These are phyloP conservation scores for Apomyelois bistriatella DNA, from an alignment of 2,888 invertebrate genomes.

Conservation along the genomic window DNA sequence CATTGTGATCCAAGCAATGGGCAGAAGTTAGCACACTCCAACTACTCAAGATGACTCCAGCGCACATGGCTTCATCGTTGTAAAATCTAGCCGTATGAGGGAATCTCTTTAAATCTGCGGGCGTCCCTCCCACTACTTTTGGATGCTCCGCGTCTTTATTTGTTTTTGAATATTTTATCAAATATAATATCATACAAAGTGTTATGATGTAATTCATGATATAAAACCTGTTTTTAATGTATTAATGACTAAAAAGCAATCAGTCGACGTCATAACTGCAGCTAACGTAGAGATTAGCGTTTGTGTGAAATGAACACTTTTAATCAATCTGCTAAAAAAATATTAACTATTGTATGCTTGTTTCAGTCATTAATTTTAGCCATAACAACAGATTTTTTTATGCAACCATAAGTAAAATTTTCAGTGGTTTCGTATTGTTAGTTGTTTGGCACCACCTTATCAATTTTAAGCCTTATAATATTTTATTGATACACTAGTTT, in stretches of 20 bases:
- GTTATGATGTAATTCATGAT: neutral
- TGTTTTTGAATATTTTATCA: neutral
- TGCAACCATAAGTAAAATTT: too few species aligned
- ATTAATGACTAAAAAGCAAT: neutral
- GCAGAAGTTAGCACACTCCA: slow-evolving; percentile 55
- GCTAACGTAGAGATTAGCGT: neutral
- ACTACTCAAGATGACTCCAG: slow-evolving; percentile 50
- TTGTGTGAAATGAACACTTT: neutral
- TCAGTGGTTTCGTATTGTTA: too few species aligned
- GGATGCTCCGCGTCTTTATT: slow-evolving; percentile 10
- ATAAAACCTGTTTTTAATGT: neutral
- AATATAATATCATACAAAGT: neutral
- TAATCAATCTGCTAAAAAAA: neutral
- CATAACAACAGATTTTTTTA: neutral
- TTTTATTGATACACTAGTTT: too few species aligned
- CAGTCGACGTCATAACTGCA: neutral
- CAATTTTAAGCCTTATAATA: too few species aligned
- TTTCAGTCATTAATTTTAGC: neutral
- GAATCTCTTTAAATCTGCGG: slow-evolving; percentile 34
- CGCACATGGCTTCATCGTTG: slow-evolving; percentile 49
- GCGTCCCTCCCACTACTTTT: slow-evolving; percentile 49
- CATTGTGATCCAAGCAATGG: slow-evolving; percentile 52
- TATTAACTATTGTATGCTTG: neutral
- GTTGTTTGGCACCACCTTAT: too few species aligned
- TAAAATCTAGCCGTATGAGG: slow-evolving; percentile 51